Percentiles rank a stretch among this genome's conserved stretches.
Conservation (phyloP, 2,797 vertebrate species). For the Sphenodon punctatus region DNA sequence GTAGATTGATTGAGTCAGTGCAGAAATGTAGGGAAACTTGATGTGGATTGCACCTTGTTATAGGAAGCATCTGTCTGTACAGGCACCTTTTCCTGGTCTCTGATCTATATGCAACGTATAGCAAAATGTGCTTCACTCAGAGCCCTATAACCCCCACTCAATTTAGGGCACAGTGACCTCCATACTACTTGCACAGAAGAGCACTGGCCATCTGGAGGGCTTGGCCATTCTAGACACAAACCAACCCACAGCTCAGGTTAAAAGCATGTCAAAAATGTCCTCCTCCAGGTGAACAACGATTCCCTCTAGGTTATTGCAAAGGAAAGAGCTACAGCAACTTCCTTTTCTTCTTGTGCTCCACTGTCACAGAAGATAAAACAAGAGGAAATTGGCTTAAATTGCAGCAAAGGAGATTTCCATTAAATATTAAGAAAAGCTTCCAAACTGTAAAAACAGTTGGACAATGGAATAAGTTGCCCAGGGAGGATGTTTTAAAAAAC, state of each 20-base stretch:
- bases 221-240: background rate
- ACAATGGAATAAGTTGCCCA: too few relatives aligned
- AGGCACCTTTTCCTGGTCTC: background rate
- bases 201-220: background rate
- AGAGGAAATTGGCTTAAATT: too few relatives aligned
- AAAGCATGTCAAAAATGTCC: background rate
- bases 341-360: background rate
- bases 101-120: rapidly evolving
- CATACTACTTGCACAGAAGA: rapidly evolving
- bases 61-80: rapidly evolving
- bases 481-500: too few relatives aligned
- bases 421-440: too few relatives aligned
- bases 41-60: background rate
- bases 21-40: background rate
- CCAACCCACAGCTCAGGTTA: background rate
- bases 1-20: background rate
- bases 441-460: too few relatives aligned
- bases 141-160: rapidly evolving
- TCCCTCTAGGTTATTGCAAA: background rate
- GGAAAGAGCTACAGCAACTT: background rate
- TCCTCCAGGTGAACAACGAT: background rate
- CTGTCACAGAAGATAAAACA: too few relatives aligned
- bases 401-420: too few relatives aligned
- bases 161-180: rapidly evolving
- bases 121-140: background rate